Evolutionary conservation across 2,888 invertebrate species (phyloP), one percentile per base, ranked within the genome.

Genomic region (Noctua janthina): DNA sequence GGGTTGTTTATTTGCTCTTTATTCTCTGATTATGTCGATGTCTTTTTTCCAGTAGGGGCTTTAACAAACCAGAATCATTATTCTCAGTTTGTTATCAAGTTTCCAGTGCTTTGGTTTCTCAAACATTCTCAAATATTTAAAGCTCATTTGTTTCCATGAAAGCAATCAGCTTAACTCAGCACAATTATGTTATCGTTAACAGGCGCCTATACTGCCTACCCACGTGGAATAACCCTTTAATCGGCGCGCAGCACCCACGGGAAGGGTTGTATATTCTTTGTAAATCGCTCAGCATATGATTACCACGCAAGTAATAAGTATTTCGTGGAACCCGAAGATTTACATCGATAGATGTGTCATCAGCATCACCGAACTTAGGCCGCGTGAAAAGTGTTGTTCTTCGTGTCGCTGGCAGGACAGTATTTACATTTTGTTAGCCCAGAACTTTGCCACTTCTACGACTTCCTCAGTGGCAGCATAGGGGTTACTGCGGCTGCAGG

Each of bases 251-350:
- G 56, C 78, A 74, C 83, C 84, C 72, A 1, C n/a, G 73, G 73
- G 70, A 62, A 76, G 78, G 87, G 74, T 69, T 73, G 78, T 70
- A 76, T 59, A 70, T 86, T 74, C 71, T 78, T 84, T 64, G 78
- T 59, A 75, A 83, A 78, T 64, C 87, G 78, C 59, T 78, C 87
- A 68, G 83, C 87, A 75, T 86, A 78, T 86, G 87, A 86, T 87
- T 83, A 83, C 66, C 64, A 11, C 51, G 67, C 81, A 78, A 56
- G 74, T 74, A 77, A 72, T 82, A 82, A 86, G 74, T 79, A 74
- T 79, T 83, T 43, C 43, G 49, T 35, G 43, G 10, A 54, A 17
- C 70, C 51, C 76, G 17, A 46, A 68, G n/a, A 68, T 68, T 46
- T 68, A 68, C 4, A 68, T n/a, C n/a, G 46, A 29, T 68, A 29